phyloP scores from a whole-genome alignment of 2,888 invertebrate genomes.

The Stegana nigrithorax region DNA sequence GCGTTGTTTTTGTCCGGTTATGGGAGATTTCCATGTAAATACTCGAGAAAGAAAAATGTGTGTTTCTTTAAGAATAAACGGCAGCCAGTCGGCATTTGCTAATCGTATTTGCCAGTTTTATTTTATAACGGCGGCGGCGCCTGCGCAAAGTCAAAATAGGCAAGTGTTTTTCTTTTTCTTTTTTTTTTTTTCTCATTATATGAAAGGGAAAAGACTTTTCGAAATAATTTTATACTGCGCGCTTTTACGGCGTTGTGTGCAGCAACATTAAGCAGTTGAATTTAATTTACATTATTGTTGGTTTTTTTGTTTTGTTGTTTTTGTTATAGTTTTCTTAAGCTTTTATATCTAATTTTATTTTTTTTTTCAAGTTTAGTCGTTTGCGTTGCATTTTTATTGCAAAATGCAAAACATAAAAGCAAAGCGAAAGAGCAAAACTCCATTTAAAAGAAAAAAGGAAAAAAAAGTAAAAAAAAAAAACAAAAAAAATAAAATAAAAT shows the following conservation, averaged over 20 bases:
- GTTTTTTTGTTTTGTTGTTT: constrained; percentile 8
- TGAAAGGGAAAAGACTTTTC: neutral
- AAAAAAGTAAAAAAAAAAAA: neutral
- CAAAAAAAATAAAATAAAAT: neutral
- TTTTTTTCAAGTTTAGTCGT: neutral
- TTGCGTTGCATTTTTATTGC: constrained; percentile 9
- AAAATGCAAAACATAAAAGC: constrained; percentile 10
- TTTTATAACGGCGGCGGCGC: constrained; percentile 14
- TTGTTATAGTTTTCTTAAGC: neutral
- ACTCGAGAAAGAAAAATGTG: too few relatives aligned
- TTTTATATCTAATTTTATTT: neutral
- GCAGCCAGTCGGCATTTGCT: too few relatives aligned
- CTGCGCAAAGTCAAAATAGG: constrained; percentile 20
- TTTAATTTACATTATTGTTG: neutral
- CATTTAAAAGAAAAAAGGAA: neutral
- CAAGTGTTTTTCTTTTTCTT: neutral
- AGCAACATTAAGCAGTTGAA: neutral
- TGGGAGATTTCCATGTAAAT: too few relatives aligned
- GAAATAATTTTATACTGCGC: neutral
- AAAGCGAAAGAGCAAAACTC: too few relatives aligned
- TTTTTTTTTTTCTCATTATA: neutral
- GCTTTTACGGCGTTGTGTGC: too few relatives aligned
- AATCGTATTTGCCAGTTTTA: neutral
- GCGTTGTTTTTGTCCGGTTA: too few relatives aligned
- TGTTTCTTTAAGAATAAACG: too few relatives aligned